Evolutionary conservation across 2,888 invertebrate species (phyloP).

Genomic region (Yponomeuta malinellus): DNA sequence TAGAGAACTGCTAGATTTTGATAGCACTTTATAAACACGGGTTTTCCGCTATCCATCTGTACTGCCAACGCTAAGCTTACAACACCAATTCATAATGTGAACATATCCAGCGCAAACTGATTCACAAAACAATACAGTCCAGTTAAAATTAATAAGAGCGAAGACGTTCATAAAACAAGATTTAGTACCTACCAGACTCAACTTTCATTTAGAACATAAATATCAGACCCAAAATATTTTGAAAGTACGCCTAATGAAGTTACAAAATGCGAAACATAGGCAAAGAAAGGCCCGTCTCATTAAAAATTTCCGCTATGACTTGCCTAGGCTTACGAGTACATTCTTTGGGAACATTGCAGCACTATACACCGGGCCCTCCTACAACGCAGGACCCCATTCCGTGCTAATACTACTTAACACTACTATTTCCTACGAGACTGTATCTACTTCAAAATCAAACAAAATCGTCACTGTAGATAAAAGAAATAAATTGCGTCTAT

Average conservation of each 20-base stretch:
- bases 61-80: constrained; percentile 53
- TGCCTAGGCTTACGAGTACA: constrained; percentile 48
- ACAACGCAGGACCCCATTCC: constrained; percentile 67
- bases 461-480: constrained; percentile 40
- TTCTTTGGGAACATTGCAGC: constrained; percentile 71
- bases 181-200: constrained; percentile 27
- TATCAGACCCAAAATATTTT: constrained; percentile 42
- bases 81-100: constrained; percentile 52
- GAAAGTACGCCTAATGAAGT: constrained; percentile 30
- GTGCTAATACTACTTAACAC: constrained; percentile 56
- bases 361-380: constrained; percentile 64
- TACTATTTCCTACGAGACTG: constrained; percentile 64
- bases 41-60: constrained; percentile 13
- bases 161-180: constrained; percentile 29
- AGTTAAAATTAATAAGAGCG: constrained; percentile 30
- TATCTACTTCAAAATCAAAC: constrained; percentile 49
- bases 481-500: constrained; percentile 72
- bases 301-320: constrained; percentile 26
- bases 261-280: constrained; percentile 23
- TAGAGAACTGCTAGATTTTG: no score
- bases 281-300: constrained; percentile 25
- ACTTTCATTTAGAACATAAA: constrained; percentile 26
- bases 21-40: neutral
- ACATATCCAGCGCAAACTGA: constrained; percentile 20
- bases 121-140: constrained; percentile 41